A percentile compares a stretch with the other conserved stretches of the same genome.
Evolutionary conservation across 2,797 vertebrate species (phyloP).

Genomic region (Sebastes taczanowskii): DNA sequence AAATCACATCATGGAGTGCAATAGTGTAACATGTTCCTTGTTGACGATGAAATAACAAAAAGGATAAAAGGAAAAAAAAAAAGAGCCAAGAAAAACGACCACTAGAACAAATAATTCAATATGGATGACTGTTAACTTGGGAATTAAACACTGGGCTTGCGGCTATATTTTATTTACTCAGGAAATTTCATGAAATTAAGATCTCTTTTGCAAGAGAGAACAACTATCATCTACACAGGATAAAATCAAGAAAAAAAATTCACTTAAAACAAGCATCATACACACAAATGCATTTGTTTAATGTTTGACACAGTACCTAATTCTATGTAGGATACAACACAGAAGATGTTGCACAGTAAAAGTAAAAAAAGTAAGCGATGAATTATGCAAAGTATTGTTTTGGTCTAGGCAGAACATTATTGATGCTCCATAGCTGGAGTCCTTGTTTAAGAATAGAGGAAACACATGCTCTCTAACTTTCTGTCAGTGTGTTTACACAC

Average conservation of each 20-base stretch:
- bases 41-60: not conserved
- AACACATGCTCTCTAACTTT: not conserved
- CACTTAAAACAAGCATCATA: not conserved
- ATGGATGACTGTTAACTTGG: not conserved
- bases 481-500: conserved; percentile 53
- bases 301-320: not conserved
- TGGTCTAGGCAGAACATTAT: not conserved
- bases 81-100: not conserved
- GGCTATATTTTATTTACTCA: not conserved
- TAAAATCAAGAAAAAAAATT: not conserved
- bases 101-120: not conserved
- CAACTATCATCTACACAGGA: not conserved
- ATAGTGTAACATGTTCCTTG: not conserved
- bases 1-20: not conserved
- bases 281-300: not conserved
- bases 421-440: not conserved
- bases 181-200: not conserved
- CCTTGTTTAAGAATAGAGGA: not conserved
- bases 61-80: not conserved
- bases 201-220: not conserved
- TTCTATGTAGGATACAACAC: not conserved
- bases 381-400: not conserved
- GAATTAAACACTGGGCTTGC: not conserved
- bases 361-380: not conserved
- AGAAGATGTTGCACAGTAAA: not conserved